These are phyloP conservation scores for Strix uralensis DNA, from an alignment of 2,113 vertebrate species.

Conservation along the genomic window DNA sequence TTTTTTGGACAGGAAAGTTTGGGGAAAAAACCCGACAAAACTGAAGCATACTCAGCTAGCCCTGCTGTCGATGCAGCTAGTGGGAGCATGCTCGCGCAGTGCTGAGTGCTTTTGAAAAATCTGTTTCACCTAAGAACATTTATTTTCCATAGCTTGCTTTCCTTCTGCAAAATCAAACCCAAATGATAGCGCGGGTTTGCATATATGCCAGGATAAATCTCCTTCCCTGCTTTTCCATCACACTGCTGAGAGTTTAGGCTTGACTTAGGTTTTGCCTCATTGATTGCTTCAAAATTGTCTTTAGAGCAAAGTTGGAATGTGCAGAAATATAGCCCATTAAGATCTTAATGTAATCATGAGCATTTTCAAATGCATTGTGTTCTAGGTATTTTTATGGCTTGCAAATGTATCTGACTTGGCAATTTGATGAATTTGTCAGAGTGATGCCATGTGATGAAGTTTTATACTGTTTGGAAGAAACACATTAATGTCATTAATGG, in stretches of 20 bases:
- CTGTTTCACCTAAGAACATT: background rate
- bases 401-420: background rate
- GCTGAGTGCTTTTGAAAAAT: background rate
- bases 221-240: background rate
- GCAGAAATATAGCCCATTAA: constrained; percentile 42
- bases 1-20: background rate
- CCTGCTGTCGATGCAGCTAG: background rate
- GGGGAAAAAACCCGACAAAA: background rate
- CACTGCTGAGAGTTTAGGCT: background rate
- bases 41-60: background rate
- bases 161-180: background rate
- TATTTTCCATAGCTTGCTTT: constrained; percentile 5
- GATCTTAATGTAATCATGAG: background rate
- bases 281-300: constrained; percentile 11
- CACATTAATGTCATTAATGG: constrained; percentile 20
- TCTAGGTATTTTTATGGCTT: constrained; percentile 21
- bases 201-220: background rate
- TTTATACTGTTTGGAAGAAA: constrained; percentile 1
- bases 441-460: background rate
- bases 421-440: constrained; percentile 15
- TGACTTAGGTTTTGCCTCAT: background rate
- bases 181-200: background rate
- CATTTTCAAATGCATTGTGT: background rate
- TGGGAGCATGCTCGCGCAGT: accelerated
- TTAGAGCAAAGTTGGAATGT: background rate